A percentile compares a stretch with the other conserved stretches of the same genome.
These are phyloP conservation scores for Autographa gamma DNA, from an alignment of 2,888 invertebrate species.

Conservation along the genomic window DNA sequence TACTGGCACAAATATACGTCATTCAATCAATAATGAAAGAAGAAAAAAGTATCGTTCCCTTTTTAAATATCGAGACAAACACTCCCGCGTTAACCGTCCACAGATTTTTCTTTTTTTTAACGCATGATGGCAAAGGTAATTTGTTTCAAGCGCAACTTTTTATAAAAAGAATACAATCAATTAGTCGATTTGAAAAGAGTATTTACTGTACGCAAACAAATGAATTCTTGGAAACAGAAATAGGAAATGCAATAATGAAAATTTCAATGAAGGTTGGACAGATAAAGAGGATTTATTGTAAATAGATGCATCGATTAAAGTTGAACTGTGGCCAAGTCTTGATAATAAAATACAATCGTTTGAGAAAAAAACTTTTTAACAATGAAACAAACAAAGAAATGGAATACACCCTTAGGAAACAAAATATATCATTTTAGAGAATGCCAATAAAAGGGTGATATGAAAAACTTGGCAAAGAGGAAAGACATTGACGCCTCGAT, in stretches of 20 bases:
- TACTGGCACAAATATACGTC: neutral
- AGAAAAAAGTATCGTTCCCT: neutral
- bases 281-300: conserved; percentile 33
- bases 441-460: conserved; percentile 44
- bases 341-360: conserved; percentile 9
- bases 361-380: conserved; percentile 27
- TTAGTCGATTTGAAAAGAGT: neutral
- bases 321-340: conserved; percentile 47
- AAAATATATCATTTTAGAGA: conserved; percentile 27
- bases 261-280: conserved; percentile 3
- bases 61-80: neutral
- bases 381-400: conserved; percentile 21
- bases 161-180: neutral
- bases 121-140: conserved; percentile 1
- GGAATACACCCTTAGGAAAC: conserved; percentile 16
- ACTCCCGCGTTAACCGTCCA: neutral
- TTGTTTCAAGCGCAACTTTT: conserved; percentile 1
- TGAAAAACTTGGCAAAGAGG: conserved; percentile 20
- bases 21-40: neutral
- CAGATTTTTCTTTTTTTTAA: conserved; percentile 15
- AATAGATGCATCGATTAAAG: conserved; percentile 49
- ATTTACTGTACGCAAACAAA: neutral
- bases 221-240: conserved; percentile 15
- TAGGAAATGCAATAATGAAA: conserved; percentile 33
- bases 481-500: conserved; percentile 44